phyloP scores from a whole-genome alignment of 1,140 invertebrate species.

The Adoxophyes honmai region DNA sequence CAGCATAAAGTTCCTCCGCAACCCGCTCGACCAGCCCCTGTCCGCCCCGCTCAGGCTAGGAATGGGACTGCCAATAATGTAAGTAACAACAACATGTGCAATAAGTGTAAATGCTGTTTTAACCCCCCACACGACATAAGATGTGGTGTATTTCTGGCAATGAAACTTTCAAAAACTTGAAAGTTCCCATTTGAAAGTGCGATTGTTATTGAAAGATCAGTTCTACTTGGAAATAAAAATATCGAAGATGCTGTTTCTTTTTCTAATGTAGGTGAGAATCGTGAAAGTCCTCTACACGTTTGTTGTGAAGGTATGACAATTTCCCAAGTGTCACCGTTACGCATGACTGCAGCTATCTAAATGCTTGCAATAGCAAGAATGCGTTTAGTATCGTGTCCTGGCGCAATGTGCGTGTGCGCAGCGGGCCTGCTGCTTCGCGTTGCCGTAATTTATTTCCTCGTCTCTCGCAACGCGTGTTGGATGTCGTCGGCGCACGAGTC shows the following conservation, averaged over 20 bases:
- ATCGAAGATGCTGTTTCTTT: too few species aligned
- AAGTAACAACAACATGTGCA: conserved; percentile 43
- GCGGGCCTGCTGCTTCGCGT: conserved; percentile 29
- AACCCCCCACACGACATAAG: too few species aligned
- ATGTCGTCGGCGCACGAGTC: conserved; percentile 52
- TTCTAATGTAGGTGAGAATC: background rate
- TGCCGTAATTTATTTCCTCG: conserved; percentile 46
- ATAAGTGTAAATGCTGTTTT: too few species aligned
- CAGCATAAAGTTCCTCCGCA: conserved; percentile 69
- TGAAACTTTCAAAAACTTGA: too few species aligned
- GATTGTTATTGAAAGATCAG: too few species aligned
- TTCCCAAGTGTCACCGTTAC: background rate
- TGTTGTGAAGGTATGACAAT: background rate
- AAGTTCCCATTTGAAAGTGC: too few species aligned
- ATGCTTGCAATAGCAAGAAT: conserved; percentile 1
- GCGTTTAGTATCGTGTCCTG: conserved; percentile 31
- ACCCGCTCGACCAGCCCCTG: conserved; percentile 66
- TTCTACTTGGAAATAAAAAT: too few species aligned
- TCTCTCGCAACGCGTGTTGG: conserved; percentile 57
- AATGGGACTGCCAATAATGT: conserved; percentile 48
- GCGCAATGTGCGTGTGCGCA: conserved; percentile 28
- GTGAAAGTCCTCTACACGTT: background rate
- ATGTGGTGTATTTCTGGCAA: too few species aligned
- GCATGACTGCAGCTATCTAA: conserved; percentile 13
- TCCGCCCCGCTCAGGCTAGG: conserved; percentile 51